Base-by-base conservation (phyloP, 1,140 invertebrate species). In the Habropoda laboriosa region DNA sequence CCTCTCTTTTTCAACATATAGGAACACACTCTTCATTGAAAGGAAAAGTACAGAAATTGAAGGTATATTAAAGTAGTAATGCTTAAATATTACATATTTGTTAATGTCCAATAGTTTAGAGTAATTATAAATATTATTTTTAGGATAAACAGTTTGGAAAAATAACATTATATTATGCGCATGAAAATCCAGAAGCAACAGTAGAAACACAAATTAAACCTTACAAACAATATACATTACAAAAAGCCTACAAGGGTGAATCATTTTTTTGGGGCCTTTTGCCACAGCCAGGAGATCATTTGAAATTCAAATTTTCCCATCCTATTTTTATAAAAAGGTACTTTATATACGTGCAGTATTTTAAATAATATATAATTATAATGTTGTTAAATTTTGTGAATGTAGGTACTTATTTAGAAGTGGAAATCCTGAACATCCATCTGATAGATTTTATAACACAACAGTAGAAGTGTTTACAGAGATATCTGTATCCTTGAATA, bases 1-100 rank as follows among this genome's bases (percentile, higher is more conserved):
- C 98, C 6, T 98, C 98, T 0, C 93, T 99, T 0, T 99, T 99
- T 90, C 98, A 99, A 93, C 98, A 99, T 89, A 97, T 99, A 83
- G 98, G 98, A 16, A 96, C 97, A 8, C 97, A 98, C 90, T 99
- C 98, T 0, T 99, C 98, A 0, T 94, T 99, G 1, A 98, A 97
- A 92, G 98, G 98, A 79, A 99, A 99, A 95, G 97, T 99, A 63
- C 98, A 99, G 90, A 99, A 98, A 93, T 93, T 99, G 0, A 98
- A 99, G 95, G 97, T 98, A 94, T 53, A 7, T 61, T n/a, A 35
- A 70, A 45, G 49, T 24, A 64, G 81, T 60, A 60, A 45, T 40
- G 57, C 7, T 47, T 80, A 49, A 13, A 58, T 58, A 30, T 77
- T 81, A 3, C 42, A 42, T 64, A 27, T 42, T 68, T 71, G 18